Percentiles rank a stretch among this genome's conserved stretches.
phyloP scores from a whole-genome alignment of 2,888 invertebrate genomes.

The Eupeodes luniger region DNA sequence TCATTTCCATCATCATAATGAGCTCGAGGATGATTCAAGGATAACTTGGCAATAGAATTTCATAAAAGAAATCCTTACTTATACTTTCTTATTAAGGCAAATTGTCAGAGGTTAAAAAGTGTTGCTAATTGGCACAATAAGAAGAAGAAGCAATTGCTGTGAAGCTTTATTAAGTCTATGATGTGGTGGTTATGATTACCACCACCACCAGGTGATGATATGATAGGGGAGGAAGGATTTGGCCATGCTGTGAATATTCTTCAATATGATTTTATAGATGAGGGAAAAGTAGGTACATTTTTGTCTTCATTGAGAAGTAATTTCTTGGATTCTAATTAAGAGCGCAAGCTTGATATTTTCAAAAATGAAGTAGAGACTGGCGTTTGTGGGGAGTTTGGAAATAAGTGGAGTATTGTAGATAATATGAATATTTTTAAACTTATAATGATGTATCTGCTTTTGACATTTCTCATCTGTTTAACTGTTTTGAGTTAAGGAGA shows the following conservation, averaged over 20 bases:
- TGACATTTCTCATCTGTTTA: constrained; percentile 9
- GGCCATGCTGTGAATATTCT: constrained; percentile 55
- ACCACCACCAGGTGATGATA: neutral
- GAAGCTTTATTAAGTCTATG: constrained; percentile 59
- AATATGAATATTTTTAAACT: constrained; percentile 31
- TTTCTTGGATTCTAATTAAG: constrained; percentile 50
- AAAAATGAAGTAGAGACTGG: neutral
- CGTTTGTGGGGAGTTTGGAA: neutral
- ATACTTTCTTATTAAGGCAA: constrained; percentile 49
- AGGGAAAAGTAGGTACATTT: neutral
- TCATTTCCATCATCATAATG: neutral
- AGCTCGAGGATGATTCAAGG: constrained; percentile 30
- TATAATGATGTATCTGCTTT: constrained; percentile 40
- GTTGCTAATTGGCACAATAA: constrained; percentile 71
- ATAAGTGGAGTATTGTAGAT: neutral
- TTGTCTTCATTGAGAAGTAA: constrained; percentile 17
- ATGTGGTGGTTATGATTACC: constrained; percentile 42
- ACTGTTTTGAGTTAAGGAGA: neutral
- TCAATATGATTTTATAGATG: neutral
- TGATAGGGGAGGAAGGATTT: neutral
- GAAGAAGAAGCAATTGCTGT: constrained; percentile 56
- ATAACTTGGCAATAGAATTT: constrained; percentile 59
- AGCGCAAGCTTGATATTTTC: constrained; percentile 16
- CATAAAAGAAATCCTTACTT: constrained; percentile 62
- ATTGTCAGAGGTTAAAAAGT: constrained; percentile 74